Evolutionary conservation across 2,113 vertebrate species (phyloP).

Genomic region (Phrynosoma platyrhinos): DNA sequence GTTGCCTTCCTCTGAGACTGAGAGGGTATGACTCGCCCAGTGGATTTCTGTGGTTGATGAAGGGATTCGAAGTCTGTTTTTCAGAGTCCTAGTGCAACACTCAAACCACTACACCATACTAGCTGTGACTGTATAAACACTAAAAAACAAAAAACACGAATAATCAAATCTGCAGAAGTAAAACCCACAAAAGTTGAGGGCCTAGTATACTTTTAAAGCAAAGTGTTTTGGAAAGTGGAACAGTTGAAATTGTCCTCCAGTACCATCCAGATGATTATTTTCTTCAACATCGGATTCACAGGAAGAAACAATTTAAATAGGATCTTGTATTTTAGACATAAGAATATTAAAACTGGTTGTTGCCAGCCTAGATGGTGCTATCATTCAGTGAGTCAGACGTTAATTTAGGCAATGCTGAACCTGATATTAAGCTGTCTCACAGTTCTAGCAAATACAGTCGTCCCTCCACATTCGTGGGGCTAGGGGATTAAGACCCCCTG

Average conservation of each 20-base stretch:
- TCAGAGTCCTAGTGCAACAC: too few relatives aligned
- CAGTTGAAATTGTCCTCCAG: neutral
- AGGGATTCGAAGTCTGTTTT: too few relatives aligned
- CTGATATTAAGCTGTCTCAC: constrained; percentile 32
- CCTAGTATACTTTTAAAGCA: neutral
- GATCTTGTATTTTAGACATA: constrained; percentile 31
- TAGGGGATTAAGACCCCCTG: too few relatives aligned
- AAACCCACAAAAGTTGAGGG: too few relatives aligned
- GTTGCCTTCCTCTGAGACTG: too few relatives aligned
- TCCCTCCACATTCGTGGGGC: too few relatives aligned
- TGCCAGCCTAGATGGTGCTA: constrained; percentile 1
- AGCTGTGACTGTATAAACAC: too few relatives aligned
- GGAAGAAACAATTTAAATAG: constrained; percentile 35
- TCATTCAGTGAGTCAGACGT: constrained; percentile 18
- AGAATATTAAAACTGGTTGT: constrained; percentile 9
- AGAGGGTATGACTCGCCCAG: too few relatives aligned
- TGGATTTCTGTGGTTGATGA: too few relatives aligned
- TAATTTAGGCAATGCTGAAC: constrained; percentile 21
- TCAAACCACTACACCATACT: too few relatives aligned
- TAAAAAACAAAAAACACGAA: too few relatives aligned
- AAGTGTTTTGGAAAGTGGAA: neutral
- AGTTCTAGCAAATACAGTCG: neutral
- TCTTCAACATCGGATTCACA: constrained; percentile 7
- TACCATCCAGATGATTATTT: neutral
- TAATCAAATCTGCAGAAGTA: too few relatives aligned